phyloP scores from a whole-genome alignment of 1,140 invertebrate species.

The Heliconius himera region DNA sequence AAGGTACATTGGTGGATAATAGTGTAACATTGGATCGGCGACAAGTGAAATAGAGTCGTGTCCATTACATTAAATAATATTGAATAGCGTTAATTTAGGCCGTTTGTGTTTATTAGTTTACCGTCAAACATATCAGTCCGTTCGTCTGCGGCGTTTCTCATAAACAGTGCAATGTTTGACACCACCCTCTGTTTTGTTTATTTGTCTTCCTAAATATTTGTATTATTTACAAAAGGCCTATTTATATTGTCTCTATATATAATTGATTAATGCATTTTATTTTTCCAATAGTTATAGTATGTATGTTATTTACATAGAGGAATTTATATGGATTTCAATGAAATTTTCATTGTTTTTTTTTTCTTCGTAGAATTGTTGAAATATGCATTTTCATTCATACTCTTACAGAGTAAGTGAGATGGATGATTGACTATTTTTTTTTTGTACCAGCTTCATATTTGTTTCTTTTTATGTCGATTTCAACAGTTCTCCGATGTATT shows the following conservation, averaged over 20 bases:
- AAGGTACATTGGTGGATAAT: slow-evolving; percentile 61
- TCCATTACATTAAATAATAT: slow-evolving; percentile 8
- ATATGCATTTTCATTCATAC: background rate
- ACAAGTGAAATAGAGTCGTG: background rate
- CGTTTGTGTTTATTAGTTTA: slow-evolving; percentile 47
- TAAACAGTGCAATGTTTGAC: slow-evolving; percentile 63
- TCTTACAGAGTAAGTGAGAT: background rate
- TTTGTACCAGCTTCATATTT: background rate
- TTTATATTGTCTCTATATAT: slow-evolving; percentile 51
- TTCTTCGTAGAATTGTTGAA: slow-evolving; percentile 15
- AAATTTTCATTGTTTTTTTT: slow-evolving; percentile 21
- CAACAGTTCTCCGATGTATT: slow-evolving; percentile 26
- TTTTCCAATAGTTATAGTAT: slow-evolving; percentile 47
- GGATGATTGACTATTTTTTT: background rate
- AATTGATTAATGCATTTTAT: slow-evolving; percentile 57
- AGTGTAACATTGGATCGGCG: slow-evolving; percentile 48
- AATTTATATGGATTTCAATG: slow-evolving; percentile 10
- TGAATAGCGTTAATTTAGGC: slow-evolving; percentile 48
- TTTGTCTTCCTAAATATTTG: slow-evolving; percentile 65
- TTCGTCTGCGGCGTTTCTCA: background rate
- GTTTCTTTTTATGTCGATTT: slow-evolving; percentile 19
- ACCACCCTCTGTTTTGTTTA: slow-evolving; percentile 40
- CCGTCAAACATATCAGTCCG: slow-evolving; percentile 51
- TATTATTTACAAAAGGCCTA: slow-evolving; percentile 64
- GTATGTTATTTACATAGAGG: slow-evolving; percentile 10